Base-by-base conservation (phyloP, 2,888 invertebrate genomes). In the Rhamnusium bicolor region DNA sequence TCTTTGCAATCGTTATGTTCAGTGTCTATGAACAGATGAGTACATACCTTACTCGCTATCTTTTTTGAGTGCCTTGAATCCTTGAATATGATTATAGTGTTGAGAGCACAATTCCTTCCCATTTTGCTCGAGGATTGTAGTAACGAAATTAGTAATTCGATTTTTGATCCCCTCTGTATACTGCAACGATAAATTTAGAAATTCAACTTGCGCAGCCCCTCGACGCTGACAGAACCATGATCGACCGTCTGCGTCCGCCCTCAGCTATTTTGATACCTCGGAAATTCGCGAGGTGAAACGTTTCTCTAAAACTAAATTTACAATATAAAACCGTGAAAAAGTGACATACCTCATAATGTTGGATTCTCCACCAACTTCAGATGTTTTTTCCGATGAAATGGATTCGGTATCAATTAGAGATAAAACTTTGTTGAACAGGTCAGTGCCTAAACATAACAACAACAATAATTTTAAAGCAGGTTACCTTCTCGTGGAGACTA, bases 351-450 rank as follows among this genome's bases (percentile, higher is more conserved):
- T 7, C 27, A 65, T 47, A 47, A 71, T 78, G 56, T 46, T 67
- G 67, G 67, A 67, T 6, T 87, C 87, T 32, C 86, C 87, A n/a
- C 86, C 86, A 65, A 83, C 83, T 32, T 86, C 87, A 8, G 86
- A 87, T 40, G 79, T 84, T 16, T 83, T 86, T 65, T 85, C 86
- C 10, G 87, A 88, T 68, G 86, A 86, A 63, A 81, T 85, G 79
- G 87, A 86, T 63, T 83, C 84, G 12, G 74, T 82, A 71, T 84
- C 85, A 2, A 84, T 84, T 65, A 83, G 84, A 24, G 86, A 87
- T 71, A 87, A 85, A 74, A 75, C 84, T 3, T 75, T 85, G 27
- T 79, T 86, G 66, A 86, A 85, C 77, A 79, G 84, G 65, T 83
- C 83, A 21, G 77, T 83, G 51, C 80, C 84, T 6, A 84, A 80